Evolutionary conservation across 2,888 invertebrate genomes (phyloP).

Genomic region (Gryllus longicercus): DNA sequence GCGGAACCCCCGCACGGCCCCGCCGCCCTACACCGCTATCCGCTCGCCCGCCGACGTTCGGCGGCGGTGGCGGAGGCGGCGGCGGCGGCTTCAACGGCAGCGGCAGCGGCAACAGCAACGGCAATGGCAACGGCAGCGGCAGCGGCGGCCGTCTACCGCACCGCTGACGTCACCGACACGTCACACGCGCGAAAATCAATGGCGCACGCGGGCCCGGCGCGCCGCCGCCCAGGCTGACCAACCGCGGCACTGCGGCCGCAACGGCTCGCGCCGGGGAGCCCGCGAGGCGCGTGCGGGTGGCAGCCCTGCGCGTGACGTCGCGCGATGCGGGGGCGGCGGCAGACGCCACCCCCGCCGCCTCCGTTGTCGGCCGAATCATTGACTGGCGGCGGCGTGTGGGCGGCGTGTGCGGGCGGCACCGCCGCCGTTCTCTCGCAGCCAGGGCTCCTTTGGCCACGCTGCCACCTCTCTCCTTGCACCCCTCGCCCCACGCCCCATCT

Average conservation of each 20-base stretch:
- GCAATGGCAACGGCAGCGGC: too few relatives aligned
- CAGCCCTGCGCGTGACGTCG: not conserved
- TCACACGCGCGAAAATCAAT: constrained; percentile 7
- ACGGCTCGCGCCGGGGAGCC: too few relatives aligned
- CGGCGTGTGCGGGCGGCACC: not conserved
- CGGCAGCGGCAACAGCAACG: too few relatives aligned
- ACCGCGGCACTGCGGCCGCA: not conserved
- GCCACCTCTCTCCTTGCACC: not conserved
- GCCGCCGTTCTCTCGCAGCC: too few relatives aligned
- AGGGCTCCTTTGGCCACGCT: not conserved
- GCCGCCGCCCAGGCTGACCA: not conserved
- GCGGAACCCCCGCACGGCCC: not conserved
- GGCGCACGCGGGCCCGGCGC: constrained; percentile 10
- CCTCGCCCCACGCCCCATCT: not conserved
- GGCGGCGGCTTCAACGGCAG: too few relatives aligned
- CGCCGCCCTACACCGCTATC: not conserved
- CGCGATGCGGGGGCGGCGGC: constrained; percentile 3
- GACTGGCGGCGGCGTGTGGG: not conserved
- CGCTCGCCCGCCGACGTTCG: not conserved
- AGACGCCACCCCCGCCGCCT: not conserved
- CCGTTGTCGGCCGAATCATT: not conserved
- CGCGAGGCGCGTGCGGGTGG: not conserved
- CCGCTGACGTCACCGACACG: constrained; percentile 17
- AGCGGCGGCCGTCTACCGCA: constrained; percentile 7
- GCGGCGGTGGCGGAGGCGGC: not conserved